Evolutionary conservation across 2,113 vertebrate genomes (phyloP).

Genomic region (Todiramphus chloris): DNA sequence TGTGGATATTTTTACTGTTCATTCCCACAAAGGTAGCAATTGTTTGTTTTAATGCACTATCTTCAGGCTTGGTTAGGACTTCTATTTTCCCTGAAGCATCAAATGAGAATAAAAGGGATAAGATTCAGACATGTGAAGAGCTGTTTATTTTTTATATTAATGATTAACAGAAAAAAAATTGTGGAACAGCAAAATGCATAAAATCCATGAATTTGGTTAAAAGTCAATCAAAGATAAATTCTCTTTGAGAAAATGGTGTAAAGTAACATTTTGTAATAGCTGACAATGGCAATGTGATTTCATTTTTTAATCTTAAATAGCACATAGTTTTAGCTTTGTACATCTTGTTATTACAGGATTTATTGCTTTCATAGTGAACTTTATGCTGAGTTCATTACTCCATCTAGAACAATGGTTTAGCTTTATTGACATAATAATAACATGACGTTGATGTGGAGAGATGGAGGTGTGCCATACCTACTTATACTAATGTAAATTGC

Average conservation of each 20-base stretch:
- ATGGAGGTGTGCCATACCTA: not conserved
- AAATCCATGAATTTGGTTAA: not conserved
- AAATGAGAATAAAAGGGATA: not conserved
- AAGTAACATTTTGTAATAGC: not conserved
- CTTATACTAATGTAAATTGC: not conserved
- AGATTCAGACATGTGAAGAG: not conserved
- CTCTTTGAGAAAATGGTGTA: not conserved
- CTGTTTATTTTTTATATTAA: not conserved
- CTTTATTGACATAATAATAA: not conserved
- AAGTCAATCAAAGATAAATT: not conserved
- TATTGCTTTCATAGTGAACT: not conserved
- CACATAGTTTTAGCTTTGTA: not conserved
- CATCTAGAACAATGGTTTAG: not conserved
- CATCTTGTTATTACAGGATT: not conserved
- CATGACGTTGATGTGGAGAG: not conserved
- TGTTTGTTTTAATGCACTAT: not conserved
- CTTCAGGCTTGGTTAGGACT: not conserved
- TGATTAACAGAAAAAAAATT: not conserved
- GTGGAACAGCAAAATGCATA: not conserved
- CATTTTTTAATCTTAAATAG: not conserved
- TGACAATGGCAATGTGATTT: not conserved
- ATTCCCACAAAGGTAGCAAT: not conserved
- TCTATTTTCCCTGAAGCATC: not conserved
- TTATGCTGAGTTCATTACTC: not conserved
- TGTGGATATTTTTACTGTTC: not conserved